Percentiles rank a stretch among this genome's conserved stretches.
phyloP scores from a whole-genome alignment of 2,888 invertebrate genomes.

The Xanthostigma xanthostigma region DNA sequence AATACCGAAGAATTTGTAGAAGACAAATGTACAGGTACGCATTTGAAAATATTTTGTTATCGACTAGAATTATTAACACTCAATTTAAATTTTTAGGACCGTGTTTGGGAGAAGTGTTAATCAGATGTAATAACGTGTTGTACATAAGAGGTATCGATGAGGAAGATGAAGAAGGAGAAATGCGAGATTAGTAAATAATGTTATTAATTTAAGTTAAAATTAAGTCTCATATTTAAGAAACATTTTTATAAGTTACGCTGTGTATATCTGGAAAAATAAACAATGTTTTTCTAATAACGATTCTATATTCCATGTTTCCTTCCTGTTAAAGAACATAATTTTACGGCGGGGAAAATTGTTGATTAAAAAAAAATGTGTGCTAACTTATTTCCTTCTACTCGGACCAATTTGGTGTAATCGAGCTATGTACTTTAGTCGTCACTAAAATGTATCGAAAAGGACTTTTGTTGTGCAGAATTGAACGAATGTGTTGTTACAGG shows the following conservation, averaged over 20 bases:
- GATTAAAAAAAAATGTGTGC: too few species aligned
- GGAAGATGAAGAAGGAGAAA: conserved; percentile 94
- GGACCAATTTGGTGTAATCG: too few species aligned
- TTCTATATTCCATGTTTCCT: neutral
- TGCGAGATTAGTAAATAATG: conserved; percentile 54
- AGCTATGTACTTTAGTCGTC: too few species aligned
- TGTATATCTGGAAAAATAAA: neutral
- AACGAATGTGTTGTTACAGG: too few species aligned
- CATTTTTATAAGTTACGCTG: neutral
- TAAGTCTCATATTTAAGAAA: neutral
- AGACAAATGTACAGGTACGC: conserved; percentile 68
- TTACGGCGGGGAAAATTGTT: too few species aligned
- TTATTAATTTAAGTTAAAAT: conserved; percentile 1
- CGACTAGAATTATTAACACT: conserved; percentile 3
- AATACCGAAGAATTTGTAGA: conserved; percentile 97
- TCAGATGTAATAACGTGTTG: conserved; percentile 93
- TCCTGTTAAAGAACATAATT: too few species aligned
- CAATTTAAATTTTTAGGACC: conserved; percentile 13
- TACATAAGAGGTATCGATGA: conserved; percentile 92
- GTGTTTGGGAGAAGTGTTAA: conserved; percentile 82
- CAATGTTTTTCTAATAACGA: neutral
- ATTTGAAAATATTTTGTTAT: neutral
- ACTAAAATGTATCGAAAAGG: too few species aligned
- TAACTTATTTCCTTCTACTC: too few species aligned
- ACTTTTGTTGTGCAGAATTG: too few species aligned